Evolutionary conservation across 2,113 vertebrate genomes (phyloP).

Genomic region (Halcyon senegalensis): DNA sequence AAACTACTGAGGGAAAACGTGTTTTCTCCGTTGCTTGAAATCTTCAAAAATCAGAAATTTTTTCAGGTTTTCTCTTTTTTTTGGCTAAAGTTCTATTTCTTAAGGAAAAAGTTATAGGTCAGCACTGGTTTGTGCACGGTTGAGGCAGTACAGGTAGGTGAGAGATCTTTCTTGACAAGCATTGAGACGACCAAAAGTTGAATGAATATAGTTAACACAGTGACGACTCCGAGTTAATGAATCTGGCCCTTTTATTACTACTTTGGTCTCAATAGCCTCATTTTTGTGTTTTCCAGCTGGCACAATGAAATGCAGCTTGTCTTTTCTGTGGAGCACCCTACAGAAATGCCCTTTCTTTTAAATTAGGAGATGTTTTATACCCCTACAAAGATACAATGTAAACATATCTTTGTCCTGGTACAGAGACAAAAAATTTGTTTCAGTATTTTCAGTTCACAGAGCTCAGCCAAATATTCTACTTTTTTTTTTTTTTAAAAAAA

Average conservation of each 20-base stretch:
- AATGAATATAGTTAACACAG: neutral
- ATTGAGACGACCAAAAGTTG: neutral
- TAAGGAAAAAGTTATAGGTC: neutral
- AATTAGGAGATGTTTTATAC: neutral
- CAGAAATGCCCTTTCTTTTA: neutral
- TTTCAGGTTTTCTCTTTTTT: neutral
- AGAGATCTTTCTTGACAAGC: neutral
- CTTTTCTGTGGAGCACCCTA: neutral
- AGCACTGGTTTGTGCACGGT: neutral
- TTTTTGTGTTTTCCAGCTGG: neutral
- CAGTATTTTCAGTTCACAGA: neutral
- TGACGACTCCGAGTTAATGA: neutral
- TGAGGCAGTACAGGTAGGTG: accelerated
- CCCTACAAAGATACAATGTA: neutral
- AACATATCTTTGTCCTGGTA: neutral
- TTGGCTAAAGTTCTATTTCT: neutral
- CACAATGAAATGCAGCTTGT: neutral
- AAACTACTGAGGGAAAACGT: conserved; percentile 7
- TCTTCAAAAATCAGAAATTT: neutral
- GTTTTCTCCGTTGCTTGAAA: neutral
- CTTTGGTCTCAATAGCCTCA: neutral
- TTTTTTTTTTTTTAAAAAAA: neutral
- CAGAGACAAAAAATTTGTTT: neutral
- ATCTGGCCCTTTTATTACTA: neutral
- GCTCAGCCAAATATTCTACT: neutral